Percentiles rank a stretch among this genome's conserved stretches.
These are phyloP conservation scores for Spongilla lacustris DNA, from an alignment of 37 sponge, comb jelly and placozoan genomes.

Conservation along the genomic window DNA sequence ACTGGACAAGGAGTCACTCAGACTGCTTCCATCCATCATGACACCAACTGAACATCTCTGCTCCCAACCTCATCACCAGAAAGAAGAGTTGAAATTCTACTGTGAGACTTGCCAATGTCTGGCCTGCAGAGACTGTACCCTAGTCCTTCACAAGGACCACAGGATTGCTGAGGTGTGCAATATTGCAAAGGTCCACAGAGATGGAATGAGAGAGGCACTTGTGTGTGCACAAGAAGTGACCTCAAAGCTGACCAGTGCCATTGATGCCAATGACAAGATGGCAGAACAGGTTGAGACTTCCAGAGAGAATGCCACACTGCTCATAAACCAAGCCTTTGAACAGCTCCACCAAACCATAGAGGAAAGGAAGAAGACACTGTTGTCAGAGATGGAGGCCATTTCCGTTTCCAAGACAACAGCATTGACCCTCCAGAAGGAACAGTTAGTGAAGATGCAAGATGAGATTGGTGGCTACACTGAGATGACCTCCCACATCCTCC, in stretches of 20 bases:
- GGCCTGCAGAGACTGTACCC: constrained; percentile 1
- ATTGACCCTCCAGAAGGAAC: not conserved
- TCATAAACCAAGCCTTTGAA: not conserved
- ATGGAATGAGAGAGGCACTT: not conserved
- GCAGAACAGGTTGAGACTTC: not conserved
- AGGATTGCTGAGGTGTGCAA: not conserved
- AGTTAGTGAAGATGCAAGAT: not conserved
- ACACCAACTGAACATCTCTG: not conserved
- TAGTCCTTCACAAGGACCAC: constrained; percentile 5
- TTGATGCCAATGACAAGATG: not conserved
- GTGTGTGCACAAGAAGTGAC: not conserved
- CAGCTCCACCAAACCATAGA: not conserved
- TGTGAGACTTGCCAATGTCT: constrained; percentile 11
- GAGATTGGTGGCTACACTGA: constrained; percentile 1
- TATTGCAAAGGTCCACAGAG: not conserved
- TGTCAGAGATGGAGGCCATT: not conserved
- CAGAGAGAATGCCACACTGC: not conserved
- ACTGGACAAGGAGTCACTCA: not conserved
- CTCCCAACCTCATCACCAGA: not conserved
- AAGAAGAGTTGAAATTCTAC: constrained; percentile 15
- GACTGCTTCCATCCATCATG: not conserved
- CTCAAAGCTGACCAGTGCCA: constrained; percentile 3
- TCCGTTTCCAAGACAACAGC: not conserved
- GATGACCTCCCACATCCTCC: not conserved
- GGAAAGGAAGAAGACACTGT: constrained; percentile 3